A percentile compares a stretch with the other conserved stretches of the same genome.
These are phyloP conservation scores for Gnatocerus cornutus DNA, from an alignment of 2,888 invertebrate genomes.

Conservation along the genomic window DNA sequence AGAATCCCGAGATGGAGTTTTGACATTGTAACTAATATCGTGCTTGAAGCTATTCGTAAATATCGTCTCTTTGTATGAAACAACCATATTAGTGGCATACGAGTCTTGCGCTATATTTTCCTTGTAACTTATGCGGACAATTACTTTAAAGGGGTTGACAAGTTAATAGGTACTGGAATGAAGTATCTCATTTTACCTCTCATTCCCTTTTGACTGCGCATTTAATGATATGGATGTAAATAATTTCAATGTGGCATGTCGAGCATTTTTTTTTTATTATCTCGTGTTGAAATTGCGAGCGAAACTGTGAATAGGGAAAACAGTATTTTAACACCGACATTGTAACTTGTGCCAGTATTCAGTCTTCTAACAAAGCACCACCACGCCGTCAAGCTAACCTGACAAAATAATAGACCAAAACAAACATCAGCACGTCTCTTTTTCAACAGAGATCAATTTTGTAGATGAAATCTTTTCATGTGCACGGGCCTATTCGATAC, in stretches of 20 bases:
- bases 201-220: neutral
- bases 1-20: no score
- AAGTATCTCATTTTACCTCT: conserved; percentile 8
- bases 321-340: conserved; percentile 13
- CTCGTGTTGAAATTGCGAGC: conserved; percentile 10
- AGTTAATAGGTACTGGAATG: conserved; percentile 15
- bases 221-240: conserved; percentile 29
- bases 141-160: conserved; percentile 38
- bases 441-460: conserved; percentile 53
- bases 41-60: neutral
- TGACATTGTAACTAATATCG: no score
- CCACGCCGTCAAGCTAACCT: conserved; percentile 24
- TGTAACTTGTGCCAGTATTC: conserved; percentile 21
- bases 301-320: conserved; percentile 8
- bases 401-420: conserved; percentile 37
- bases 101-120: conserved; percentile 21
- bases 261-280: conserved; percentile 5
- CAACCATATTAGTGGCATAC: conserved; percentile 10
- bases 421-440: conserved; percentile 49
- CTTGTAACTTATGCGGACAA: conserved; percentile 36
- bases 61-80: conserved; percentile 11
- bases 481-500: conserved; percentile 43
- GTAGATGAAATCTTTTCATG: conserved; percentile 51
- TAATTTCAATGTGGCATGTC: conserved; percentile 23
- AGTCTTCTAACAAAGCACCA: conserved; percentile 36